phyloP scores from a whole-genome alignment of 2,797 vertebrate genomes.

The Gymnoscopelus braueri region DNA sequence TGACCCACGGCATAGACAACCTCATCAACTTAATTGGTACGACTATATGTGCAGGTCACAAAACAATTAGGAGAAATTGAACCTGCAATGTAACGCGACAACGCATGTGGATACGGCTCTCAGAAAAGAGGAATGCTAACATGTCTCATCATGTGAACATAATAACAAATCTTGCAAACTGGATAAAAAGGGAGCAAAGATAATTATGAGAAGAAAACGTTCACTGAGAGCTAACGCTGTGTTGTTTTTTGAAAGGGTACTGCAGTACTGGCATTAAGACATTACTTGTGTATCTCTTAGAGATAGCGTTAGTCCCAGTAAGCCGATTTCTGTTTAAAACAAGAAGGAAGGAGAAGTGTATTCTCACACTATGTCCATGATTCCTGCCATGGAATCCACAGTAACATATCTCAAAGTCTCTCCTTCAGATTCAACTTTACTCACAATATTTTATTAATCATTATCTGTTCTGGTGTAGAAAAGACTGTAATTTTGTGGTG shows the following conservation, averaged over 20 bases:
- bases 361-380: slow-evolving; percentile 38
- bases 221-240: slow-evolving; percentile 1
- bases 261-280: background rate
- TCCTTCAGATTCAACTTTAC: slow-evolving; percentile 52
- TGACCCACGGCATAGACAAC: slow-evolving; percentile 64
- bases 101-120: slow-evolving; percentile 12
- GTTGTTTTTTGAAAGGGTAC: slow-evolving; percentile 4
- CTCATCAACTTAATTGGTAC: slow-evolving; percentile 80
- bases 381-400: slow-evolving; percentile 18
- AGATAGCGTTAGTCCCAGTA: slow-evolving; percentile 16
- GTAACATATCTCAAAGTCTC: slow-evolving; percentile 37
- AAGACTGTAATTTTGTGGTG: slow-evolving; percentile 52
- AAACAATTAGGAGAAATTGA: slow-evolving; percentile 72
- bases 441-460: slow-evolving; percentile 49
- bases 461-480: slow-evolving; percentile 48
- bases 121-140: slow-evolving; percentile 24
- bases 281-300: background rate
- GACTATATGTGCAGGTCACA: slow-evolving; percentile 73
- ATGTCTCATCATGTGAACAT: slow-evolving; percentile 3
- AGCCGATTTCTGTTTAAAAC: slow-evolving; percentile 25
- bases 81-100: slow-evolving; percentile 44
- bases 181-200: slow-evolving; percentile 15
- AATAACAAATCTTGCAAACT: slow-evolving; percentile 24
- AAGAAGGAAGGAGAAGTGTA: slow-evolving; percentile 28
- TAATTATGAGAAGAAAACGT: background rate